Conservation (phyloP, 2,113 vertebrate genomes). For the Trichechus manatus region DNA sequence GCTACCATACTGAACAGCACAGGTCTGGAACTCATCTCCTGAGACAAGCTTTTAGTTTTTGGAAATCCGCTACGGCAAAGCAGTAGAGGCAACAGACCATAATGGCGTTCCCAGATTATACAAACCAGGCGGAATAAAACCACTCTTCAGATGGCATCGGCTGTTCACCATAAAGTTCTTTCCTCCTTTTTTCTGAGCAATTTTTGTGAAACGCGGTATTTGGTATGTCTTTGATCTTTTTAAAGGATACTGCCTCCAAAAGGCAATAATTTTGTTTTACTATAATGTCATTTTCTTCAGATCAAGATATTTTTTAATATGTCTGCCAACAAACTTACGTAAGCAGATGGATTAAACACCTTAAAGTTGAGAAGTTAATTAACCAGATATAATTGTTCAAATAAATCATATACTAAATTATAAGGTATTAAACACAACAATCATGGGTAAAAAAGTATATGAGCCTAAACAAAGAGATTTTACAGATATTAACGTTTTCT, state of each 20-base stretch:
- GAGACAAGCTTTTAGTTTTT: neutral
- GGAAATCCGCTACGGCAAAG: neutral
- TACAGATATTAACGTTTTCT: neutral
- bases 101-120: neutral
- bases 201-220: neutral
- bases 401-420: neutral
- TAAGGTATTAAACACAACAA: neutral
- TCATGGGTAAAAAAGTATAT: neutral
- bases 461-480: neutral
- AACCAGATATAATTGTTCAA: neutral
- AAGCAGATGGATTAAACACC: neutral
- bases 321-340: neutral
- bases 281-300: neutral
- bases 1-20: fast-evolving
- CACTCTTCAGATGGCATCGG: neutral
- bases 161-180: neutral
- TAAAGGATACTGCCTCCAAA: neutral
- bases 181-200: neutral
- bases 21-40: neutral
- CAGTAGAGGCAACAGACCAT: neutral
- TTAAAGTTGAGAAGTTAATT: slow-evolving; percentile 19
- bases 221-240: neutral
- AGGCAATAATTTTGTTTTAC: neutral
- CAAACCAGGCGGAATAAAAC: neutral
- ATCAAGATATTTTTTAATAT: neutral